Evolutionary conservation across 2,888 invertebrate genomes (phyloP), one percentile per base, ranked within the genome.

Genomic region (Tethea ocularis): DNA sequence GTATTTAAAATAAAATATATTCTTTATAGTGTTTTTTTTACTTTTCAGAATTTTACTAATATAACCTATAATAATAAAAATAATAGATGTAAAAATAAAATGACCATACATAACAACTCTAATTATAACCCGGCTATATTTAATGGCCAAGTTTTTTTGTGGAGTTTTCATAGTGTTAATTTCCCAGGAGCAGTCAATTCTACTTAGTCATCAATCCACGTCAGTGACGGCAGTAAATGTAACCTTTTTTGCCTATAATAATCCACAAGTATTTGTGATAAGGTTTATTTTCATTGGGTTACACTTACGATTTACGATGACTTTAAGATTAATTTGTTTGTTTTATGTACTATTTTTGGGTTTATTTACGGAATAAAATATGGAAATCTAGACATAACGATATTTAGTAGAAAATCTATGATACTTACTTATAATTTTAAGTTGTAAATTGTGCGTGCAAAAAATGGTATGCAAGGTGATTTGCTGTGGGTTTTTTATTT

Each of bases 131-230:
- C 17, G 36, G 15, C 36, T 26, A 36, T 17, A 15, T 22, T 54
- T 36, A 33, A n/a, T 33, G 6, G 17, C 36, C 17, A 20, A 54
- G 33, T 13, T 60, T 58, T n/a, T 74, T 75, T 78, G 73, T 71
- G 67, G 63, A 60, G 61, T 59, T 67, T 61, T 68, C 74, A 66
- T 72, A 70, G 74, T 83, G 82, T 80, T 86, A 84, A 87, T 88
- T 87, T 87, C 86, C 87, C 84, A 60, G 63, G 86, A 83, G 87
- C 78, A 80, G 81, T 82, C 81, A 76, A 81, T 81, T 74, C 71
- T 69, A 60, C 62, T 46, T 62, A 64, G 67, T 72, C 79, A 87
- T 87, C 87, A 83, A 87, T 41, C 23, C 24, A 33, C 20, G 36
- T 33, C 55, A 33, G 36, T 63, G 66, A 66, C 69, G 57, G 59